Conservation (phyloP, 2,797 vertebrate genomes). For the Gymnoscopelus microlampas region DNA sequence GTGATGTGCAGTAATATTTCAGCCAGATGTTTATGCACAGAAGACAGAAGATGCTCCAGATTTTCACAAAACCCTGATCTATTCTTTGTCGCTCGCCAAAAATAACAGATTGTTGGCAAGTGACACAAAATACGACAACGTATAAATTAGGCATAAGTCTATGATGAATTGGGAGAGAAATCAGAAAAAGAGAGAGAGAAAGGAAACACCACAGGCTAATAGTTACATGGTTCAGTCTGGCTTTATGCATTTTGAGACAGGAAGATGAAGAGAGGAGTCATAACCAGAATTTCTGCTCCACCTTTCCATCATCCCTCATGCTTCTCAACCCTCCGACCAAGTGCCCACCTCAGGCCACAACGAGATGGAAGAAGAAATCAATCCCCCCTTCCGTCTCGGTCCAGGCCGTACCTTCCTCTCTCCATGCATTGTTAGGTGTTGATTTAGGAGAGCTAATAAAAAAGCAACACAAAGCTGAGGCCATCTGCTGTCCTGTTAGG, state of each 20-base stretch:
- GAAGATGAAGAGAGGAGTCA: conserved; percentile 67
- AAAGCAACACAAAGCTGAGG: conserved; percentile 75
- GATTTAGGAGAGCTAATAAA: conserved; percentile 83
- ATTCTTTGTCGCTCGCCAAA: too few relatives aligned
- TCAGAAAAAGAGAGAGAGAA: conserved; percentile 25
- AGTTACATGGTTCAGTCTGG: conserved; percentile 45
- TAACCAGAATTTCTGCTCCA: conserved; percentile 53
- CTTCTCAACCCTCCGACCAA: conserved; percentile 65
- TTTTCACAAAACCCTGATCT: too few relatives aligned
- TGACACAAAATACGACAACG: too few relatives aligned
- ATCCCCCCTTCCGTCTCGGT: conserved; percentile 51
- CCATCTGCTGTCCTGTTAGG: conserved; percentile 76
- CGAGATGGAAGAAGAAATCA: conserved; percentile 79
- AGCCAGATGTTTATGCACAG: conserved; percentile 28
- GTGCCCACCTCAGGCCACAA: conserved; percentile 70
- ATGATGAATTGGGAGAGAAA: conserved; percentile 52
- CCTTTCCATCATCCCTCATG: conserved; percentile 60
- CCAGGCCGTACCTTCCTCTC: conserved; percentile 41
- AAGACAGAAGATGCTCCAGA: conserved; percentile 9
- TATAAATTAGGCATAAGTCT: neutral
- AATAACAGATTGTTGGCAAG: too few relatives aligned
- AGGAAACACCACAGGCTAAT: conserved; percentile 39
- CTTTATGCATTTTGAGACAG: conserved; percentile 43
- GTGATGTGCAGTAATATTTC: conserved; percentile 21
- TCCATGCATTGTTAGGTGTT: conserved; percentile 77